Evolutionary conservation across 2,113 vertebrate genomes (phyloP).

Genomic region (Sula dactylatra): DNA sequence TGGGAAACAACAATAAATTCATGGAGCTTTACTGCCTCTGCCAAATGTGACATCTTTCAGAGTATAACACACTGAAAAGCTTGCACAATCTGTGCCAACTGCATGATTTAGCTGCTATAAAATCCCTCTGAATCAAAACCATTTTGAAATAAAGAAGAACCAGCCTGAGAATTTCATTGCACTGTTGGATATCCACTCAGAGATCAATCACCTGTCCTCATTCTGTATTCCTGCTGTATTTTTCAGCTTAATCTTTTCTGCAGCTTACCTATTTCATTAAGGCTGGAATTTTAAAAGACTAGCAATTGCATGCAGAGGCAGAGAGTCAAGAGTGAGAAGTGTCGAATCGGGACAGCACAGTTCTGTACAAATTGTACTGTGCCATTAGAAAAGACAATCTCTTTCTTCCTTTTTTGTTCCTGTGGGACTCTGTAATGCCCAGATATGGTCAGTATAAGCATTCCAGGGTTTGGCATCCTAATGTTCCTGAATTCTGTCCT

Average conservation of each 20-base stretch:
- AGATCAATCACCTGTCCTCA: slow-evolving; percentile 79
- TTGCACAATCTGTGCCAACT: slow-evolving; percentile 72
- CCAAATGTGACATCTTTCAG: slow-evolving; percentile 79
- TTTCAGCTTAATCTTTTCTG: slow-evolving; percentile 78
- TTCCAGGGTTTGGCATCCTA: background rate
- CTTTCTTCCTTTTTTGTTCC: slow-evolving; percentile 52
- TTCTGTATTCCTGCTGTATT: slow-evolving; percentile 78
- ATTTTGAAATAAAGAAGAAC: slow-evolving; percentile 77
- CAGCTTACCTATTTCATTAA: slow-evolving; percentile 76
- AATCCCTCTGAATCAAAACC: slow-evolving; percentile 78
- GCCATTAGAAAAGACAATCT: slow-evolving; percentile 41
- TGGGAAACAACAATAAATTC: slow-evolving; percentile 64
- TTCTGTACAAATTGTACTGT: slow-evolving; percentile 35
- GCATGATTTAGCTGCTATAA: slow-evolving; percentile 78
- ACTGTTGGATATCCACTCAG: slow-evolving; percentile 76
- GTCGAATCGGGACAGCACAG: slow-evolving; percentile 44
- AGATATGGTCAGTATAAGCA: background rate
- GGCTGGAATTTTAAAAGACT: slow-evolving; percentile 73
- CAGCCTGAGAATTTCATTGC: slow-evolving; percentile 78
- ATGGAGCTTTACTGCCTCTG: slow-evolving; percentile 74
- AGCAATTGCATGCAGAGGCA: slow-evolving; percentile 53
- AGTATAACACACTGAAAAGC: slow-evolving; percentile 75
- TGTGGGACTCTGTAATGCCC: background rate
- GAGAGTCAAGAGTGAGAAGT: slow-evolving; percentile 46
- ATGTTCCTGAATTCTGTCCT: background rate